Base-by-base conservation (phyloP, 2,888 invertebrate species). In the Trissonchulus latispiculum region DNA sequence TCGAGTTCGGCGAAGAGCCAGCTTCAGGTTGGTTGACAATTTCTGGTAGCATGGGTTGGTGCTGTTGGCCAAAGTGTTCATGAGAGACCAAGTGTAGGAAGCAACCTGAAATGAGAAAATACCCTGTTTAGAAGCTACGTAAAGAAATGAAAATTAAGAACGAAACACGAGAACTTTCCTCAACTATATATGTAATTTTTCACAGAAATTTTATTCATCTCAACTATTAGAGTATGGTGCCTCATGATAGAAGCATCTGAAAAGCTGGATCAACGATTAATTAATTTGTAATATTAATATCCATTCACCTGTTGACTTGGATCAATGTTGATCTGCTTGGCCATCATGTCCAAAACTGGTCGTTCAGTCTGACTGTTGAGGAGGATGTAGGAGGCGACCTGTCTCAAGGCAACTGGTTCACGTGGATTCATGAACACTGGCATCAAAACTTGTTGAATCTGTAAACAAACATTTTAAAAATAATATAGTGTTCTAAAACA, bases 351-450 rank as follows among this genome's bases (percentile, higher is more conserved):
- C 48, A 81, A 75, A 70, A 80, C 74, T 29, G 74, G 35, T 70
- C 75, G 74, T 36, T 77, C 77, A 68, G 80, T 80, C 70, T 75
- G 74, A 69, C 78, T 77, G 68, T 75, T 72, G 70, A 80, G 67
- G 72, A 81, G 66, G 75, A 78, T 76, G 74, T 77, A 75, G 74
- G 79, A 73, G 72, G 80, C 78, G 33, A 77, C 75, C 74, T 79
- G 78, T 35, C 81, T 77, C 73, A 81, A 67, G 67, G 78, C 78
- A 70, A 77, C 76, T 68, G 74, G 74, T 72, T 81, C 78, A 32
- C 72, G 74, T 28, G 69, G 75, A 77, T 78, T 77, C 75, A 76
- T 74, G 77, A 77, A 79, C 75, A 81, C 71, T 71, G 81, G 81
- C 76, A 81, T 74, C 48, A 81, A 70, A 64, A 81, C 73, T 70